Evolutionary conservation across 2,113 vertebrate genomes (phyloP).

Genomic region (cattle (Bos taurus)): ARS-UCD2.0 NC_037331.1:118214001-118214500

Average conservation of each 20-base stretch:
- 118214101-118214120: not conserved
- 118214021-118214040: not conserved
- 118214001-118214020: not conserved
- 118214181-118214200: not conserved
- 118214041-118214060: not conserved
- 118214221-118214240: not conserved
- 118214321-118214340: constrained; percentile 42
- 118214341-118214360: constrained; percentile 77
- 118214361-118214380: constrained; percentile 76
- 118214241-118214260: not conserved
- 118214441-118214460: not conserved
- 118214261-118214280: not conserved
- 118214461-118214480: not conserved
- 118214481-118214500: not conserved
- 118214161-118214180: not conserved
- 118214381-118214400: constrained; percentile 77
- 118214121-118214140: not conserved
- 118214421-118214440: constrained; percentile 70
- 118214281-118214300: not conserved
- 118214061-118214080: not conserved
- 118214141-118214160: not conserved
- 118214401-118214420: constrained; percentile 44
- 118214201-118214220: not conserved
- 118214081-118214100: not conserved
- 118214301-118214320: not conserved